Conservation (phyloP, 2,797 vertebrate species). For the Megalops cyprinoides region DNA sequence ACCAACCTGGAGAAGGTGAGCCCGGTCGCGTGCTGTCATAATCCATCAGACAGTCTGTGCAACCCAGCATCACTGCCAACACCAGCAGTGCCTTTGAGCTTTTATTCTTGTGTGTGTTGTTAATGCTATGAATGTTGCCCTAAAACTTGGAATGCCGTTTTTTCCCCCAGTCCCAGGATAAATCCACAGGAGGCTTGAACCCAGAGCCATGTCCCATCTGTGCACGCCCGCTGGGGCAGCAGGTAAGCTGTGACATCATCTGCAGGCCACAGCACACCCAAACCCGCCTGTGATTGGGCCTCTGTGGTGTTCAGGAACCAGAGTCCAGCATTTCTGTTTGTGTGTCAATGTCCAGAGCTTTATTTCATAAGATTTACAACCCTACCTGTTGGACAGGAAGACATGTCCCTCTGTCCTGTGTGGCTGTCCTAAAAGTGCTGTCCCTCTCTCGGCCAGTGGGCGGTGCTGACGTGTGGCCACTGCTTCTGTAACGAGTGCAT, state of each 20-base stretch:
- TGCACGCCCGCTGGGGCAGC: constrained; percentile 88
- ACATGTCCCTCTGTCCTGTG: not conserved
- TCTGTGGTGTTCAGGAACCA: not conserved
- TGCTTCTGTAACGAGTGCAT: constrained; percentile 97
- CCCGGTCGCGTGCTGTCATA: too few relatives aligned
- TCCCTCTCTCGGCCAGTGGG: constrained; percentile 78
- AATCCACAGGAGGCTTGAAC: constrained; percentile 90
- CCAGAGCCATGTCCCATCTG: constrained; percentile 98
- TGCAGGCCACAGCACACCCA: not conserved
- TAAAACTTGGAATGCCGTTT: constrained; percentile 23
- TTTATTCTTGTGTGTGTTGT: not conserved
- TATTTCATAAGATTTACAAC: too few relatives aligned
- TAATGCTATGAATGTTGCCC: not conserved
- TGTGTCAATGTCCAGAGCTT: not conserved
- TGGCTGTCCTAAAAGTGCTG: not conserved
- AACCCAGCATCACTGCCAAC: not conserved
- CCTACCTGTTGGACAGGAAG: too few relatives aligned
- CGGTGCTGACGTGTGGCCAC: constrained; percentile 94
- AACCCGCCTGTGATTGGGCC: not conserved
- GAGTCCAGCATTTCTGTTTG: too few relatives aligned
- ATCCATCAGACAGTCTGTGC: too few relatives aligned
- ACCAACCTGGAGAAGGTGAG: constrained; percentile 94
- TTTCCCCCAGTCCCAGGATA: constrained; percentile 88
- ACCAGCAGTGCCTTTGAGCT: too few relatives aligned
- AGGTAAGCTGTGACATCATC: constrained; percentile 73